A percentile compares a stretch with the other conserved stretches of the same genome.
phyloP scores from a whole-genome alignment of 2,888 invertebrate genomes.

The Hypercompe scribonia region DNA sequence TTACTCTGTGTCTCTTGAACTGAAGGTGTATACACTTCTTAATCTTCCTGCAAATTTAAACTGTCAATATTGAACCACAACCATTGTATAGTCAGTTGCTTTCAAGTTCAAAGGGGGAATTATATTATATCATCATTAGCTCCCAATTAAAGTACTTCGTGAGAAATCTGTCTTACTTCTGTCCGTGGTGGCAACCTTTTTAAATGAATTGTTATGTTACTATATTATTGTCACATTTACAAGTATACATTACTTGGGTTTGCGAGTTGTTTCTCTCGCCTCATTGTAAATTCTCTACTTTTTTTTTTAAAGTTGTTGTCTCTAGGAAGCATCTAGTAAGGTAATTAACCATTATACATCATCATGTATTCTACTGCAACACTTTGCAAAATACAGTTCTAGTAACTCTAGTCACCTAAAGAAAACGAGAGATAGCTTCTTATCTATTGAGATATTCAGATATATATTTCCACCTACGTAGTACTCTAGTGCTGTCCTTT shows the following conservation, averaged over 20 bases:
- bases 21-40: too few relatives aligned
- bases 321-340: too few relatives aligned
- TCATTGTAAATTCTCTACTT: background rate
- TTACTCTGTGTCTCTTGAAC: too few relatives aligned
- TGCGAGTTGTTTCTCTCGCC: background rate
- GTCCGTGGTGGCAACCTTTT: too few relatives aligned
- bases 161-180: background rate
- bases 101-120: too few relatives aligned
- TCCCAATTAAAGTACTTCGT: too few relatives aligned
- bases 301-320: too few relatives aligned
- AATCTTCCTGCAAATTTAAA: too few relatives aligned
- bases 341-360: too few relatives aligned
- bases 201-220: too few relatives aligned
- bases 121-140: too few relatives aligned
- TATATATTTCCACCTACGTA: background rate
- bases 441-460: background rate
- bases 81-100: background rate
- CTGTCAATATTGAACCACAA: background rate
- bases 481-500: background rate
- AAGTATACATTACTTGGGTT: background rate
- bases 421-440: background rate
- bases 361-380: too few relatives aligned
- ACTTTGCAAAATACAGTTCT: background rate
- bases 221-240: background rate
- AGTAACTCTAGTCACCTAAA: background rate